Evolutionary conservation across 2,797 vertebrate genomes (phyloP), one percentile per base, ranked within the genome.

Genomic region (Astyanax mexicanus): DNA sequence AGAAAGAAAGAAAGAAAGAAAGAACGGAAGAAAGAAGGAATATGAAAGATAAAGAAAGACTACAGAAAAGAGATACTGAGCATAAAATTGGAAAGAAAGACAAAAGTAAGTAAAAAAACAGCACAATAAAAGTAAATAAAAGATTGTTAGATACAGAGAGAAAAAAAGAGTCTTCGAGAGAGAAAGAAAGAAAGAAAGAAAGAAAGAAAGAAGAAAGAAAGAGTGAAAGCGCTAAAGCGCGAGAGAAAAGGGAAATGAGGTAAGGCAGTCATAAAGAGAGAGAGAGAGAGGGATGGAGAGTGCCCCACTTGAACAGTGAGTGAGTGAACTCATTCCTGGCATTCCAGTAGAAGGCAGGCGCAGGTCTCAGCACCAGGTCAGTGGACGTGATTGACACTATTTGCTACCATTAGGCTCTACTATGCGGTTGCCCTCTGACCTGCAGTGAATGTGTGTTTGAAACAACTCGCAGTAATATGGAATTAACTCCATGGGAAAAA

Each of bases 331-430:
- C 89, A 93, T 94, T 93, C 93, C 85, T 90, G 74, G 84, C 84
- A 94, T 94, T 94, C 93, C 92, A 85, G 77, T 65, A 79, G 75
- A 88, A 89, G 84, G 84, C 83, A 80, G 78, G 74, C 87, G 81
- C 77, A 77, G 86, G 89, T 87, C 88, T 88, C 80, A 83, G 89
- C 88, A 88, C 82, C 84, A 85, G 86, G 89, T 93, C 88, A 86
- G 93, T 91, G 90, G 88, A 86, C 78, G 85, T 93, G 93, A 94
- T 90, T 94, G 93, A 94, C 93, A 91, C 89, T 90, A 92, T 92
- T 94, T 92, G 91, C 92, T 92, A 92, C 93, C 91, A 94, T 93
- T 94, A 93, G 91, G 89, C 88, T 84, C 86, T 88, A 90, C 89
- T 91, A 93, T 93, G 91, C 83, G 70, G 92, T 92, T 93, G 91